phyloP scores from a whole-genome alignment of 2,888 invertebrate genomes.

The Tribolium freemani region DNA sequence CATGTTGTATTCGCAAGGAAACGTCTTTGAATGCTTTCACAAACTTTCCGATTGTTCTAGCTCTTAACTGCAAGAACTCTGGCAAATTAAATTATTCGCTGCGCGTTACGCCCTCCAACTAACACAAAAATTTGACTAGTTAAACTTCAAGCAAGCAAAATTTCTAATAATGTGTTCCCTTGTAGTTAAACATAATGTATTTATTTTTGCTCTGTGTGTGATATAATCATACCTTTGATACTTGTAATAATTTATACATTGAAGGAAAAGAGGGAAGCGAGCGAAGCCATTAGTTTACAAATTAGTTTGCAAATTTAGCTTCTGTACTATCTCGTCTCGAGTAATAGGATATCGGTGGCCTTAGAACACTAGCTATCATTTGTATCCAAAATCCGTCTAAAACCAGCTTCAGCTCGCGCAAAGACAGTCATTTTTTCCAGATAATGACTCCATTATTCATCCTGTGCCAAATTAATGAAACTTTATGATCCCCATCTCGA shows the following conservation, averaged over 20 bases:
- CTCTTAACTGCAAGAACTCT: conserved; percentile 3
- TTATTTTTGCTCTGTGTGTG: no score
- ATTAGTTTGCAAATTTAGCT: background rate
- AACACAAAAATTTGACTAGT: background rate
- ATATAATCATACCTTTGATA: no score
- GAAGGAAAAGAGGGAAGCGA: no score
- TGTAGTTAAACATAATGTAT: no score
- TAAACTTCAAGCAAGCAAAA: no score
- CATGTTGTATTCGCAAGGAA: conserved; percentile 22
- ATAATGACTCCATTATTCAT: conserved; percentile 22
- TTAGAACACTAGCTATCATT: background rate
- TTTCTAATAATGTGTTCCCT: no score
- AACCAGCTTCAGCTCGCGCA: background rate
- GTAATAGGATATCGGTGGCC: background rate
- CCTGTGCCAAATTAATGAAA: conserved; percentile 24
- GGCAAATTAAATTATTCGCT: conserved; percentile 13
- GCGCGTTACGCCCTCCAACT: background rate
- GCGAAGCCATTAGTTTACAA: no score
- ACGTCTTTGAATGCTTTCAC: conserved; percentile 18
- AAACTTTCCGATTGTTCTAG: conserved; percentile 25
- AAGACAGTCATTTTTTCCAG: conserved; percentile 9
- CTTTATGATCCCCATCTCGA: conserved; percentile 19
- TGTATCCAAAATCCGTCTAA: background rate
- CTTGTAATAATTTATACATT: no score
- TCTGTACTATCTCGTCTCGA: no score